These are phyloP conservation scores for Minunthozetes semirufus DNA, from an alignment of 2,888 invertebrate genomes.

Conservation along the genomic window DNA sequence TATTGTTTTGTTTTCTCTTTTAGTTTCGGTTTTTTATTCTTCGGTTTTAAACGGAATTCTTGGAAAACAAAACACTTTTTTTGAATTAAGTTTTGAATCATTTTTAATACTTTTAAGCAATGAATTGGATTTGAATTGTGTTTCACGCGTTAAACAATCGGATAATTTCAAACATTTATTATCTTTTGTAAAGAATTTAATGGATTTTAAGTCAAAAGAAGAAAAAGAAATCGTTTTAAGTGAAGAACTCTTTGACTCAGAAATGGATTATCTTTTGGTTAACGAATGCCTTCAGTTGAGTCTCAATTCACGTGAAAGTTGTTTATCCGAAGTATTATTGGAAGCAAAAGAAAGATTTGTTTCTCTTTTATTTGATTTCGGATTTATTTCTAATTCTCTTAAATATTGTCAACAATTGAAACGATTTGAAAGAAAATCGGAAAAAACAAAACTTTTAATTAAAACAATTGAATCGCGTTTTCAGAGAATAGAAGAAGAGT, in stretches of 20 bases:
- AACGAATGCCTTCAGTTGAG: no score
- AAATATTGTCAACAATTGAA: no score
- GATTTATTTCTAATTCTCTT: no score
- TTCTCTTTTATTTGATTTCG: no score
- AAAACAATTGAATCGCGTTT: no score
- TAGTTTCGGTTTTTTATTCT: background rate
- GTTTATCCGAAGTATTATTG: no score
- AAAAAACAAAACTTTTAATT: no score
- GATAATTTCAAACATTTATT: background rate
- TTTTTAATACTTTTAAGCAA: background rate
- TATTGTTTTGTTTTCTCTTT: background rate
- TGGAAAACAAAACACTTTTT: background rate
- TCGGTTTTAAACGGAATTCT: background rate
- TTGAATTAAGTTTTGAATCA: no score
- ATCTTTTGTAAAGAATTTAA: background rate
- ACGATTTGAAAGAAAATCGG: no score
- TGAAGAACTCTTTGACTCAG: background rate
- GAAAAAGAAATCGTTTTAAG: background rate
- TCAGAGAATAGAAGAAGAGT: no score
- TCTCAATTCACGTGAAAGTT: no score
- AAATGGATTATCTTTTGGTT: background rate
- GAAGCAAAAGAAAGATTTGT: no score
- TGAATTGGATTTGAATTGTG: background rate
- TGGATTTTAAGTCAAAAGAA: background rate
- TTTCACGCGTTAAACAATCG: background rate